Evolutionary conservation across 2,888 invertebrate genomes (phyloP), one percentile per base, ranked within the genome.

Genomic region (Bombylius major): DNA sequence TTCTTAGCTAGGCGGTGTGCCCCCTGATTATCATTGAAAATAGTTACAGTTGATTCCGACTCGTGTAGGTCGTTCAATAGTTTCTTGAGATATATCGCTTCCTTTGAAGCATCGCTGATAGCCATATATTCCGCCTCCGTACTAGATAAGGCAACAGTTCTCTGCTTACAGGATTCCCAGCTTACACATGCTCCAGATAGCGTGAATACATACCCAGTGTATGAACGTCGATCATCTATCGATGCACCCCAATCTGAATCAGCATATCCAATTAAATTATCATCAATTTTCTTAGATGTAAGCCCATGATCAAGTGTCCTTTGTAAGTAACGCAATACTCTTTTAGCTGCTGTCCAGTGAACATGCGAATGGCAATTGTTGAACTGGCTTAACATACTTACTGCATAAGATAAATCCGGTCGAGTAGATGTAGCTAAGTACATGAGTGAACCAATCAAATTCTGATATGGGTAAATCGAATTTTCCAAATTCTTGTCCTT

Each of bases 221-320:
- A 62, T 4, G 64, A 62, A 39, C 61, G 62, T 44, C 61, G 45
- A 36, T 62, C 58, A 5, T 23, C 55, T 1, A 51, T n/a, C 42
- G 61, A 56, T 7, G 58, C 57, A n/a, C 58, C 61, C 59, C 61
- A 63, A 53, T 62, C 60, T 9, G 62, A 62, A 51, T 64, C 60
- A 5, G 58, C 58, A 33, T 54, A 63, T 32, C 61, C 52, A 9
- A n/a, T 64, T 47, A 57, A 56, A 5, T 60, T 51, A 44, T 57
- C 58, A 8, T 45, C 39, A 54, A 61, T 51, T 6, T 51, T 56
- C 5, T 56, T 60, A 36, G 50, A 56, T 14, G 55, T 56, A 0
- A 58, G 49, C 7, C 57, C 32, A 9, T 33, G n/a, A n/a, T n/a
- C n/a, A n/a, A n/a, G n/a, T n/a, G 62, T 62, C 44, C 59, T 59